Evolutionary conservation across 2,113 vertebrate species (phyloP).

Genomic region (Kryptolebias marmoratus): DNA sequence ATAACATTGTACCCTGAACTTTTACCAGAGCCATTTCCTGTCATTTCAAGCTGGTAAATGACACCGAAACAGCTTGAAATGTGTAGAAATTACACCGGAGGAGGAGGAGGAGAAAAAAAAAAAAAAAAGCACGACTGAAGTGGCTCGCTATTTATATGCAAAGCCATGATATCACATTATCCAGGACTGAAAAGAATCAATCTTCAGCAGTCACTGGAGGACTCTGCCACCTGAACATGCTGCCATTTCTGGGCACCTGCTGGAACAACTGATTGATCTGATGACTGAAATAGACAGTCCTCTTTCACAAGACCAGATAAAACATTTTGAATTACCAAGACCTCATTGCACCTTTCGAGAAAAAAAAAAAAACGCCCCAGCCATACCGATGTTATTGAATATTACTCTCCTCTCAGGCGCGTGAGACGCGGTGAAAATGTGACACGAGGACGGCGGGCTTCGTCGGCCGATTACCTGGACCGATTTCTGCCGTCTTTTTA

Average conservation of each 20-base stretch:
- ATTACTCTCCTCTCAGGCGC: not conserved
- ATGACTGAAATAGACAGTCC: conserved; percentile 13
- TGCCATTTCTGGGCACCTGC: not conserved
- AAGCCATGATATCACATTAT: conserved; percentile 3
- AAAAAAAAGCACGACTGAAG: not conserved
- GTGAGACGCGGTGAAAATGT: no score
- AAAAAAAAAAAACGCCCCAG: not conserved
- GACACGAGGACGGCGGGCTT: no score
- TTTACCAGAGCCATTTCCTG: conserved; percentile 4
- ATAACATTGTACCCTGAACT: not conserved
- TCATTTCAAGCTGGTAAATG: not conserved
- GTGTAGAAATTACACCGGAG: not conserved
- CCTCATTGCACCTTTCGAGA: not conserved
- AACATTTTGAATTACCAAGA: not conserved
- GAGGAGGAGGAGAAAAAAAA: no score
- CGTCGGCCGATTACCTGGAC: no score
- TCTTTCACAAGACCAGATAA: not conserved
- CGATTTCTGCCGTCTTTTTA: no score
- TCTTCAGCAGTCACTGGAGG: not conserved
- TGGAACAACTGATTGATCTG: not conserved
- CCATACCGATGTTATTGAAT: not conserved
- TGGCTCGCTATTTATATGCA: not conserved
- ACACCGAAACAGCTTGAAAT: not conserved
- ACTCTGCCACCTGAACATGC: conserved; percentile 4
- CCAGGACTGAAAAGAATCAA: conserved; percentile 10